Conservation (phyloP, 35 echinoderm and acorn worm genomes). For the Lytechinus pictus region DNA sequence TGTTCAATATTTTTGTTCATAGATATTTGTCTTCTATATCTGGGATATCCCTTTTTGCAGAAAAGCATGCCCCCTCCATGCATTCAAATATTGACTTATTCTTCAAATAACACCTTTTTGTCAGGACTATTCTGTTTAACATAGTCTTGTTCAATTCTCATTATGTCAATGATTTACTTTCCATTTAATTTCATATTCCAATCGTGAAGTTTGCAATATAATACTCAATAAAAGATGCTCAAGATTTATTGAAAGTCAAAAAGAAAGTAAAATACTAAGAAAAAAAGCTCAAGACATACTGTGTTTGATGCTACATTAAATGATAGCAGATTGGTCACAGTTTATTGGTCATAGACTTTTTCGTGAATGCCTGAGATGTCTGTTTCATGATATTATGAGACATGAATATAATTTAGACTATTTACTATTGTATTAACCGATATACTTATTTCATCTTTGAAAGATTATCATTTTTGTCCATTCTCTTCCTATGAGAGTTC, state of each 20-base stretch:
- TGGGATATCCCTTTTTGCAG: neutral
- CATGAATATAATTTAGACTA: neutral
- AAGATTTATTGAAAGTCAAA: neutral
- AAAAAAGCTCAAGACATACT: neutral
- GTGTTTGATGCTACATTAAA: neutral
- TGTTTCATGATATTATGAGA: neutral
- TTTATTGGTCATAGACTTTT: neutral
- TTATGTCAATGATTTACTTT: neutral
- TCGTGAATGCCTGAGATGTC: neutral
- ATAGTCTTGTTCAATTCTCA: neutral
- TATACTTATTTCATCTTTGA: too few relatives aligned
- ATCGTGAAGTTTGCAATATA: too few relatives aligned
- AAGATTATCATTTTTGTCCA: too few relatives aligned
- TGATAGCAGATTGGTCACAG: too few relatives aligned
- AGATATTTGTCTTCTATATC: neutral
- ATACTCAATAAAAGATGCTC: too few relatives aligned
- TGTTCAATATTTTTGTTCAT: neutral
- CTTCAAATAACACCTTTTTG: neutral
- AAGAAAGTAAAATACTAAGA: neutral
- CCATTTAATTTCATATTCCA: too few relatives aligned
- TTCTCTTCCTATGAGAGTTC: neutral
- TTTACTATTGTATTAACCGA: neutral
- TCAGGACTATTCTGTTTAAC: neutral
- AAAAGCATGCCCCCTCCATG: neutral
- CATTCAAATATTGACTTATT: conserved; percentile 14